Base-by-base conservation (phyloP, 2,888 invertebrate species). In the Cephus nigrinus region DNA sequence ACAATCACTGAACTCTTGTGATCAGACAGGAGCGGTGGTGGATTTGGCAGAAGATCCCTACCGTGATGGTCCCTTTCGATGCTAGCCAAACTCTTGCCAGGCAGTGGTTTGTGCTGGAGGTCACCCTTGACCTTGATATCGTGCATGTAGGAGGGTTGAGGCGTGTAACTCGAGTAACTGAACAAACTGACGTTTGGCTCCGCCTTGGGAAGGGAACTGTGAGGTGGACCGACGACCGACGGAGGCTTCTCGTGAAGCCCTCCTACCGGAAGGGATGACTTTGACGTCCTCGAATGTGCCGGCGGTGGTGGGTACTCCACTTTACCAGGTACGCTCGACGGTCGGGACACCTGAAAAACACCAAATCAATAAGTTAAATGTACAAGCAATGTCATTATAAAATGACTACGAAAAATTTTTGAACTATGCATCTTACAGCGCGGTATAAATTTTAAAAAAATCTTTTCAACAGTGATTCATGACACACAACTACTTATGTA, bases 1-100 rank as follows among this genome's bases (percentile, higher is more conserved):
- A 96, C 96, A 90, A 96, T 96, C 89, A 96, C 96, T 88, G 95
- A 95, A 91, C 94, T 95, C 91, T 95, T 96, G 86, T 93, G 92
- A 91, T 96, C 96, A 85, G 94, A 93, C 84, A 95, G 93, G 78
- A 95, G 92, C 9, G 95, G 94, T 76, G 95, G 95, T 31, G 95
- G 95, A 82, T 95, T 95, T 79, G 94, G 94, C 78, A 95, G 91
- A 76, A 92, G 87, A 78, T 90, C 91, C 80, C 90, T 86, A 15
- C 88, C 87, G 73, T 90, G 90, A 84, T 90, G 88, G 82, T 89
- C 90, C 84, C 90, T 89, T 88, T 92, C 87, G 90, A 91, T 86
- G 87, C 89, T 82, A 89, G 86, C 79, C 90, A 77, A 12, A 88
- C 85, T 85, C 85, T 86, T 88, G 86, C 93, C 92, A 88, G 91